Evolutionary conservation across 2,888 invertebrate genomes (phyloP).

Genomic region (Allacma fusca): DNA sequence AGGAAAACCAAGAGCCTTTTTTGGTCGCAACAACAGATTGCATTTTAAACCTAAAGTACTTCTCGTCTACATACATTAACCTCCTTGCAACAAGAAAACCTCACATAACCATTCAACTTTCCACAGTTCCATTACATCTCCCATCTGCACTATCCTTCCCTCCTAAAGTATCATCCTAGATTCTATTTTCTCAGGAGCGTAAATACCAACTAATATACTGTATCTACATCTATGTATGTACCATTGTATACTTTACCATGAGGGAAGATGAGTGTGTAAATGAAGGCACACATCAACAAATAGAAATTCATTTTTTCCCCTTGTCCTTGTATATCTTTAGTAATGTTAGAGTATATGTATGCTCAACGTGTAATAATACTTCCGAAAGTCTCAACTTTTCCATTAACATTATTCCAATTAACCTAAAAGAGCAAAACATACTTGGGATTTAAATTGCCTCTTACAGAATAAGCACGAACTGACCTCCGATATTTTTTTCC

Average conservation of each 20-base stretch:
- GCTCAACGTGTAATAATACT: too few species aligned
- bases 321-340: neutral
- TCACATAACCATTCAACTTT: neutral
- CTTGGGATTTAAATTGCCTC: neutral
- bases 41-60: neutral
- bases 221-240: too few species aligned
- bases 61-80: neutral
- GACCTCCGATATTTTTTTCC: constrained; percentile 2
- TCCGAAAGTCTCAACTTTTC: neutral
- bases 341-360: too few species aligned
- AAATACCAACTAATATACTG: neutral
- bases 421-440: neutral
- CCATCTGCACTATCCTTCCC: neutral
- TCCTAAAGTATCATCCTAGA: neutral
- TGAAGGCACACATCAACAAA: neutral
- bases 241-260: too few species aligned
- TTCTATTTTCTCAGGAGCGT: neutral
- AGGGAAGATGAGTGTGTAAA: too few species aligned
- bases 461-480: neutral
- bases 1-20: constrained; percentile 28
- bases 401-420: constrained; percentile 8
- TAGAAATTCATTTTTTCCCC: neutral
- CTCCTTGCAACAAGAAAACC: neutral
- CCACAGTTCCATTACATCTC: neutral
- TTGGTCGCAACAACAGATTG: constrained; percentile 8